Evolutionary conservation across 2,797 vertebrate genomes (phyloP).

Genomic region (Micromesistius poutassou): DNA sequence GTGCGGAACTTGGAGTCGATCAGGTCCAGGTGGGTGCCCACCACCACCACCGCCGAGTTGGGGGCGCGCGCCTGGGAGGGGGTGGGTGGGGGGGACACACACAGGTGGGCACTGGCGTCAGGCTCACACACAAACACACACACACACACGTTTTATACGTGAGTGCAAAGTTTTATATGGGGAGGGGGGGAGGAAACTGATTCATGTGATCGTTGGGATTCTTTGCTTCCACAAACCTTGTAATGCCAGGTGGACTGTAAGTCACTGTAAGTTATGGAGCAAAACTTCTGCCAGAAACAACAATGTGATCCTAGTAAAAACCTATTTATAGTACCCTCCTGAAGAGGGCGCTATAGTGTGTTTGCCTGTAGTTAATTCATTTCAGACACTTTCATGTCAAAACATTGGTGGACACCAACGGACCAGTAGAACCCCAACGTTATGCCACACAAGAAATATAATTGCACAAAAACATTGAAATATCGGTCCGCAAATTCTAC

Average conservation of each 20-base stretch:
- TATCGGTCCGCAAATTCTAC: neutral
- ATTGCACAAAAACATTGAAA: neutral
- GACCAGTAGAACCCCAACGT: neutral
- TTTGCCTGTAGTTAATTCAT: no score
- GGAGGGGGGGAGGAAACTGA: no score
- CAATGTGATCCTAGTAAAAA: neutral
- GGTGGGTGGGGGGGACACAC: neutral
- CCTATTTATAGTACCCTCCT: neutral
- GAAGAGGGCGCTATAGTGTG: neutral
- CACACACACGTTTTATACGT: neutral
- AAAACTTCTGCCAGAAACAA: neutral
- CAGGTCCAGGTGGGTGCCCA: constrained; percentile 93
- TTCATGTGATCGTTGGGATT: no score
- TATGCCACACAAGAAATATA: neutral
- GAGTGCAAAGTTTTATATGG: neutral
- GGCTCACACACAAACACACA: neutral
- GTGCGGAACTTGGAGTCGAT: constrained; percentile 91
- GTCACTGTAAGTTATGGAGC: no score
- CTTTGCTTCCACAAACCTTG: neutral
- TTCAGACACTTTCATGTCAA: neutral
- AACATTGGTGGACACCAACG: neutral
- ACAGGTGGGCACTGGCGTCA: neutral
- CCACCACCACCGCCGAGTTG: constrained; percentile 88
- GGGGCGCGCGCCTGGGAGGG: constrained; percentile 86
- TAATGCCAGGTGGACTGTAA: neutral